Conservation (phyloP, 2,797 vertebrate species). For the Stomatorhinus walkeri region DNA sequence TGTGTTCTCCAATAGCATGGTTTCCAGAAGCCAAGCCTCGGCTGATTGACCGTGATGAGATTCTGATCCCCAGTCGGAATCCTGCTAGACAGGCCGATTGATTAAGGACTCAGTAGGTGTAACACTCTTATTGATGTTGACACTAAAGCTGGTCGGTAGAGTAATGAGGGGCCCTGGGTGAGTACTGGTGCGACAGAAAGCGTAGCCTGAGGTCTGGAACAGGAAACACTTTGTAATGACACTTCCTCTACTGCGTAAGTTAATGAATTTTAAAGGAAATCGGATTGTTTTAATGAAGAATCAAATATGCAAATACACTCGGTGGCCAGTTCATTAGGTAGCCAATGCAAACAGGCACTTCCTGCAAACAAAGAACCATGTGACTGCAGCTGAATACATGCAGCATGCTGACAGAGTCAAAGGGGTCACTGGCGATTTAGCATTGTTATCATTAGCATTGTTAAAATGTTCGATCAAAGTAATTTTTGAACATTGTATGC, state of each 20-base stretch:
- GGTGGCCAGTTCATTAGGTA: not conserved
- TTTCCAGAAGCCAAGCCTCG: not conserved
- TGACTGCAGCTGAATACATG: not conserved
- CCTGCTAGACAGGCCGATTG: not conserved
- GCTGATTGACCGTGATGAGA: not conserved
- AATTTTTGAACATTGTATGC: not conserved
- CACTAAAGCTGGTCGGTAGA: not conserved
- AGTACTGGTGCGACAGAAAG: not conserved
- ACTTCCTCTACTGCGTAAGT: not conserved
- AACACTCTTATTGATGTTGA: not conserved
- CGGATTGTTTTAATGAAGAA: not conserved
- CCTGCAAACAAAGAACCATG: not conserved
- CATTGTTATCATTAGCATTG: not conserved
- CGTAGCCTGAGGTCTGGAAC: not conserved
- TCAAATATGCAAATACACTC: not conserved
- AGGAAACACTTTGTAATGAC: not conserved
- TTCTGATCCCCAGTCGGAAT: not conserved
- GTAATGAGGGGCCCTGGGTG: not conserved
- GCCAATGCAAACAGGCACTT: not conserved
- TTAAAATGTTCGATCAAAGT: not conserved
- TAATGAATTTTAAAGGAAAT: not conserved
- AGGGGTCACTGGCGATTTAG: not conserved
- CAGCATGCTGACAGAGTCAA: not conserved
- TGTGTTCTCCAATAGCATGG: not conserved
- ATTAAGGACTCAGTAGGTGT: not conserved